These are phyloP conservation scores for Calliopsis andreniformis DNA, from an alignment of 1,140 invertebrate genomes.

Conservation along the genomic window DNA sequence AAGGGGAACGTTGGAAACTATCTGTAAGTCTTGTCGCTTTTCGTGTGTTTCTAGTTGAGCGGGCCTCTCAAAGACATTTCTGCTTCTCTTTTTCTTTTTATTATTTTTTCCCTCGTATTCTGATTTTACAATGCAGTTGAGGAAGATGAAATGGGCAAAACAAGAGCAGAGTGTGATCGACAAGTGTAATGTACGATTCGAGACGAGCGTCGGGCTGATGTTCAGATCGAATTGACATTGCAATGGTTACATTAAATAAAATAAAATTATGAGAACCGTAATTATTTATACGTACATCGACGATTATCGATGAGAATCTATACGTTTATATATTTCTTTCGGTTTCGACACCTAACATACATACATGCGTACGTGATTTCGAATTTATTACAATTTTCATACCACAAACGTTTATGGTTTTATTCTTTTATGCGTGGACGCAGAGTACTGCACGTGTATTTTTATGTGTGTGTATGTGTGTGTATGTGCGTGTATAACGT, in stretches of 20 bases:
- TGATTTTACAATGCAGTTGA: slow-evolving; percentile 74
- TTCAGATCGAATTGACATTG: slow-evolving; percentile 49
- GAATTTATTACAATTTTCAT: slow-evolving; percentile 34
- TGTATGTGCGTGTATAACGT: slow-evolving; percentile 25
- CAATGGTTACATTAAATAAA: slow-evolving; percentile 43
- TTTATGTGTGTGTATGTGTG: slow-evolving; percentile 11
- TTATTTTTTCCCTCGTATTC: slow-evolving; percentile 67
- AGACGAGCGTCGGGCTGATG: slow-evolving; percentile 55
- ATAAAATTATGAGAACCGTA: slow-evolving; percentile 58
- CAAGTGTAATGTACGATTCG: slow-evolving; percentile 69
- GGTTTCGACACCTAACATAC: slow-evolving; percentile 28
- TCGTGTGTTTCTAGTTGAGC: slow-evolving; percentile 3
- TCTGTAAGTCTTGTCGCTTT: slow-evolving; percentile 8
- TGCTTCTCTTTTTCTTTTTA: slow-evolving; percentile 19
- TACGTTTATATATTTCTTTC: slow-evolving; percentile 42
- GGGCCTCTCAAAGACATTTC: slow-evolving; percentile 33
- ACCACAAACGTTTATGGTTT: slow-evolving; percentile 42
- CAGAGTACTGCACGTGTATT: slow-evolving; percentile 4
- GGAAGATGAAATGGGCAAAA: slow-evolving; percentile 75
- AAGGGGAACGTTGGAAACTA: slow-evolving; percentile 23
- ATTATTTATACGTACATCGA: slow-evolving; percentile 46
- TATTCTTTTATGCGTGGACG: slow-evolving; percentile 14
- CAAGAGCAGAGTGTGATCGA: slow-evolving; percentile 69
- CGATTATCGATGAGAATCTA: slow-evolving; percentile 61
- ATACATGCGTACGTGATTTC: slow-evolving; percentile 27